These are phyloP conservation scores for Adineta ricciae DNA, from an alignment of 2,888 invertebrate species.

Conservation along the genomic window DNA sequence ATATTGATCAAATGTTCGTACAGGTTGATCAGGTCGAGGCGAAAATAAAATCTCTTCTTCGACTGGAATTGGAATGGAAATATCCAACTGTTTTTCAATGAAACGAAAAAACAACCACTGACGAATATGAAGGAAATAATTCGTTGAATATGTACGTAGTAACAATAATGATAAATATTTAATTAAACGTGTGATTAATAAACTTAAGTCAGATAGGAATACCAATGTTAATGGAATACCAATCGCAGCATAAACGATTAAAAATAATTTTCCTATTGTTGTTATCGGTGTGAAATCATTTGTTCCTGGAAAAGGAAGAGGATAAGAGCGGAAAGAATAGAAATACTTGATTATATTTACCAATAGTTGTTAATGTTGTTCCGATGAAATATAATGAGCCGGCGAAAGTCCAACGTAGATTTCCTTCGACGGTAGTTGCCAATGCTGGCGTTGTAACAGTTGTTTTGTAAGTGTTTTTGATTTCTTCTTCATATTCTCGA, in stretches of 20 bases:
- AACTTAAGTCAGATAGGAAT: conserved; percentile 7
- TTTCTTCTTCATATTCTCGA: conserved; percentile 17
- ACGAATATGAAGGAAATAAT: not conserved
- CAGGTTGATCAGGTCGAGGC: too few relatives aligned
- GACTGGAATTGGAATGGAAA: not conserved
- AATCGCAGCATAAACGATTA: not conserved
- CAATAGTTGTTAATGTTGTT: conserved; percentile 32
- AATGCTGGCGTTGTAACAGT: not conserved
- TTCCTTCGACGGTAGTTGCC: not conserved
- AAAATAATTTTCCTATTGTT: conserved; percentile 6
- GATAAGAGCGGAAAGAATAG: too few relatives aligned
- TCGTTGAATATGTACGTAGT: not conserved
- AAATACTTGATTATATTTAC: not conserved
- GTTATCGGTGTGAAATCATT: not conserved
- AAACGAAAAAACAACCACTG: not conserved
- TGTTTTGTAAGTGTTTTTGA: not conserved
- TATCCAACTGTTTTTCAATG: not conserved
- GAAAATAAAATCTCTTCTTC: not conserved
- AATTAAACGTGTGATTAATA: conserved; percentile 9
- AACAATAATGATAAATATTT: conserved; percentile 13
- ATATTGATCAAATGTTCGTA: not conserved
- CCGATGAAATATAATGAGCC: conserved; percentile 26
- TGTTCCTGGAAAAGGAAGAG: not conserved
- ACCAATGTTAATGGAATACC: conserved; percentile 15
- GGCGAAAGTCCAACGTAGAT: conserved; percentile 28